Base-by-base conservation (phyloP, 2,113 vertebrate genomes). In the Gobiocypris rarus region DNA sequence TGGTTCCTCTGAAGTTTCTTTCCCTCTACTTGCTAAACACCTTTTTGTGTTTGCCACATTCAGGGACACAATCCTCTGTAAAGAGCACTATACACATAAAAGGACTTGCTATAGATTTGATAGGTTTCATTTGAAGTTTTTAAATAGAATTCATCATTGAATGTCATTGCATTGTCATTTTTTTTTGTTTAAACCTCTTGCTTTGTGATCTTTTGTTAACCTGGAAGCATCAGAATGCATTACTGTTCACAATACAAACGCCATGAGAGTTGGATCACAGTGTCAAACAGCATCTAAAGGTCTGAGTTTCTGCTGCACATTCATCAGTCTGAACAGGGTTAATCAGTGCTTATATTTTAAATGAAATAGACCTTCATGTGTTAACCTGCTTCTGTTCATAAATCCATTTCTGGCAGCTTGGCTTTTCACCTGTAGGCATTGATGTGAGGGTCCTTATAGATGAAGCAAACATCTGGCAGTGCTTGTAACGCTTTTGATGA, bases 381-480 rank as follows among this genome's bases (percentile, higher is more conserved):
- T 43, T 26, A 11, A 45, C 61, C 4, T 80, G 59, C 59, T 48
- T 77, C 14, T 69, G 22, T 63, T 41, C 41, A 38, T 83, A 83
- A 75, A 83, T 26, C 43, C 4, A 73, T 34, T 54, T 56, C 50
- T 41, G 9, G 19, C 43, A 81, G 41, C 31, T 38, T 50, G 31
- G 17, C 69, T 41, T 65, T 67, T 28, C 22, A 75, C 79, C 74
- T 86, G 63, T 61, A 79, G 69, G 69, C 19, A 0, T 75, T 80
- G 48, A 65, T 22, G 13, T 52, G 9, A 52, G n/a, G 69, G 38
- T 41, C n/a, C 14, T 67, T 22, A 13, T 24, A 41, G 31, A 56
- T 41, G 41, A 79, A 63, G 52, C 52, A 26, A 74, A 38, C 67
- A 83, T 74, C 74, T 73, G 54, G 75, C n/a, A 11, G 50, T 9